Conservation (phyloP, 2,797 vertebrate species). For the Macroramphosus scolopax region DNA sequence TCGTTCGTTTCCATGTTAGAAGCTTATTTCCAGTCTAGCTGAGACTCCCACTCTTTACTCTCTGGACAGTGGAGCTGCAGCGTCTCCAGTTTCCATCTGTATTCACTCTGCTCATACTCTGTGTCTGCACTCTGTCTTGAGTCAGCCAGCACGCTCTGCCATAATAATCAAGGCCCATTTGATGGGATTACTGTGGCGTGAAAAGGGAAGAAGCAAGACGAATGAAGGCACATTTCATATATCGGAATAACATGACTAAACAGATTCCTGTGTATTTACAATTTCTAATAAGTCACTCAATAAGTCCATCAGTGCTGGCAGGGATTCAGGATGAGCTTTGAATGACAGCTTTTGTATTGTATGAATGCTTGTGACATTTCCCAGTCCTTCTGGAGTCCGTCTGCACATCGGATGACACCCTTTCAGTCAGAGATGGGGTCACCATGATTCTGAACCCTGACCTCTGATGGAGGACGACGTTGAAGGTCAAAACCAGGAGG, state of each 20-base stretch:
- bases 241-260: constrained; percentile 38
- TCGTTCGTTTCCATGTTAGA: constrained; percentile 25
- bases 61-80: not conserved
- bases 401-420: constrained; percentile 24
- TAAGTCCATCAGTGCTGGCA: constrained; percentile 31
- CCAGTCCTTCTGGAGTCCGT: not conserved
- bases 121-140: constrained; percentile 27
- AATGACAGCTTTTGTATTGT: constrained; percentile 48
- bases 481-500: constrained; percentile 5
- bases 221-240: constrained; percentile 39
- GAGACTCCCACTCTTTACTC: not conserved
- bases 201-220: constrained; percentile 32
- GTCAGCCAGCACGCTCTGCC: constrained; percentile 30
- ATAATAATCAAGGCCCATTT: constrained; percentile 47
- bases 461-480: constrained; percentile 12
- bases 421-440: constrained; percentile 32
- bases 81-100: constrained; percentile 28
- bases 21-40: too few species aligned
- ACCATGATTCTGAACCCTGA: constrained; percentile 25
- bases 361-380: constrained; percentile 2
- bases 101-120: constrained; percentile 21
- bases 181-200: constrained; percentile 50
- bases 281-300: constrained; percentile 22
- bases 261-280: constrained; percentile 17
- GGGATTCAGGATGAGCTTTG: constrained; percentile 17